Conservation (phyloP, 2,113 vertebrate species). For the Boulengeromyrus knoepffleri region DNA sequence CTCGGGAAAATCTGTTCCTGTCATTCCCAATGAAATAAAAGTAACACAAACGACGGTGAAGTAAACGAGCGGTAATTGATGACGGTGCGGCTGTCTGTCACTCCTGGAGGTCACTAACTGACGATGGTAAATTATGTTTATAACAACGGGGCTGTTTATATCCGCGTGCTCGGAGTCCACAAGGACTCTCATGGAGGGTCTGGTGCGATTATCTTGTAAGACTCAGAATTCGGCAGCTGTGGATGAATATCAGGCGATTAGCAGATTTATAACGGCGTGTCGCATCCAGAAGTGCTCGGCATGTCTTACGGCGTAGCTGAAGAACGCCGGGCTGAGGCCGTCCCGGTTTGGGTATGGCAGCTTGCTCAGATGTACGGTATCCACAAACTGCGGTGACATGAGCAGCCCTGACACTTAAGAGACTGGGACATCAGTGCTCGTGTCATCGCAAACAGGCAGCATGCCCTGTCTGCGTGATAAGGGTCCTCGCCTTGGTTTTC, state of each 20-base stretch:
- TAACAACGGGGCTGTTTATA: neutral
- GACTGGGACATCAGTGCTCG: constrained; percentile 45
- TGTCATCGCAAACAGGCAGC: constrained; percentile 54
- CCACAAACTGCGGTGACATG: constrained; percentile 52
- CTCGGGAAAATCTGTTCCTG: neutral
- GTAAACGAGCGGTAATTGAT: neutral
- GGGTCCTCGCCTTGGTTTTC: constrained; percentile 51
- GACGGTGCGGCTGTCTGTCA: neutral
- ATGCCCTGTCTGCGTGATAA: constrained; percentile 54
- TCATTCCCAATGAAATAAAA: neutral
- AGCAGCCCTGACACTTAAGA: constrained; percentile 40
- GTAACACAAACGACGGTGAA: neutral
- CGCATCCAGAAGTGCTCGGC: neutral
- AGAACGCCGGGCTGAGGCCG: constrained; percentile 47
- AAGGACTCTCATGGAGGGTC: neutral
- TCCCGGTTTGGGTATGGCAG: constrained; percentile 27
- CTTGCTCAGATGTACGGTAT: constrained; percentile 47
- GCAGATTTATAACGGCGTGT: neutral
- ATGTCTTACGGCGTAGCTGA: constrained; percentile 48
- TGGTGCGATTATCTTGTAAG: neutral
- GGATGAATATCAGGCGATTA: neutral
- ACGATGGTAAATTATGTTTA: neutral
- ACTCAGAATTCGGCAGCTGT: neutral
- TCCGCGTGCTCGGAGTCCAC: neutral
- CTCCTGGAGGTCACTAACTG: neutral